Percentiles rank a stretch among this genome's conserved stretches.
Conservation (phyloP, 2,888 invertebrate species). For the Loripinus fragilis region DNA sequence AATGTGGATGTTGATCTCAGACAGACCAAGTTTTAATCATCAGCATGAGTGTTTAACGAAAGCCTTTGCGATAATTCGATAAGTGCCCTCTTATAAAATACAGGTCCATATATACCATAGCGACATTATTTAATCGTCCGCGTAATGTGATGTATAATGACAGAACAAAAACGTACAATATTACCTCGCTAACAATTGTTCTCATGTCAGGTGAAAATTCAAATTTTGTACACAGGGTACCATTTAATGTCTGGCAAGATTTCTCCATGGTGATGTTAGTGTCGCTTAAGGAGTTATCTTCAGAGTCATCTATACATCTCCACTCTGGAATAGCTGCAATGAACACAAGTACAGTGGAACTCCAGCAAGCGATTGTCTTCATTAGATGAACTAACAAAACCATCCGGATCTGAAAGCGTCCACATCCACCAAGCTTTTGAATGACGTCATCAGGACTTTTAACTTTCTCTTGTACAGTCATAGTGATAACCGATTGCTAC, state of each 20-base stretch:
- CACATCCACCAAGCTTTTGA: slow-evolving; percentile 47
- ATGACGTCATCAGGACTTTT: slow-evolving; percentile 44
- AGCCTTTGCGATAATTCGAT: no score
- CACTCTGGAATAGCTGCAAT: slow-evolving; percentile 34
- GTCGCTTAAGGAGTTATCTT: background rate
- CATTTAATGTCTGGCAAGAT: slow-evolving; percentile 16
- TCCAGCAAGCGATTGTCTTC: slow-evolving; percentile 42
- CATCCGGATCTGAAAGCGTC: slow-evolving; percentile 41
- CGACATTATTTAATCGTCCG: no score
- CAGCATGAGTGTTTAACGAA: no score
- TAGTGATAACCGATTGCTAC: no score
- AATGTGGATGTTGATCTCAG: no score
- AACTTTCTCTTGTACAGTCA: background rate
- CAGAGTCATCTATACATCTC: slow-evolving; percentile 33
- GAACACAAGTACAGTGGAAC: slow-evolving; percentile 25
- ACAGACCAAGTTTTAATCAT: no score
- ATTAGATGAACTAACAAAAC: slow-evolving; percentile 33
- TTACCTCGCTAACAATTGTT: slow-evolving; percentile 25
- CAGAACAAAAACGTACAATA: no score
- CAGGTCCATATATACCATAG: no score
- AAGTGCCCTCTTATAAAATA: no score
- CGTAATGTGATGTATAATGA: no score
- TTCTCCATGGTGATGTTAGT: background rate
- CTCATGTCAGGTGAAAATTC: slow-evolving; percentile 14
- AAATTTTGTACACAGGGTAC: slow-evolving; percentile 36